phyloP scores from a whole-genome alignment of 2,113 vertebrate genomes.

The Ibidorhyncha struthersii region DNA sequence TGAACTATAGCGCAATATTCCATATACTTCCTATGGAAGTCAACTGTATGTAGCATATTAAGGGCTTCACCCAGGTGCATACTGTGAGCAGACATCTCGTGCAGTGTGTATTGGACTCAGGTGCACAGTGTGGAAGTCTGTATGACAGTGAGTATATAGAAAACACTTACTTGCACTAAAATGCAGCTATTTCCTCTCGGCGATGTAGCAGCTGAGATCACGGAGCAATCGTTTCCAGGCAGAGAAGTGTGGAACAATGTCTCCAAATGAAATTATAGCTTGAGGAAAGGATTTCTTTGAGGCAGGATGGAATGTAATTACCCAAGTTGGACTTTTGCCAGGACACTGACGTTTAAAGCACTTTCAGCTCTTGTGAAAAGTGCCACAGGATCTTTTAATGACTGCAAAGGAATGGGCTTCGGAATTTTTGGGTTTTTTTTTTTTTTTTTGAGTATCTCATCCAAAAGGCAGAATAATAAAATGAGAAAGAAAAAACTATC shows the following conservation, averaged over 20 bases:
- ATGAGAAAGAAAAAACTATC: constrained; percentile 33
- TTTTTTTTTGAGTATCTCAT: neutral
- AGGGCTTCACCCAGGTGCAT: neutral
- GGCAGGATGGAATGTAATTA: constrained; percentile 32
- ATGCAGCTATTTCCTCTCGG: neutral
- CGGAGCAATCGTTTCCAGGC: constrained; percentile 29
- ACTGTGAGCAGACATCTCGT: neutral
- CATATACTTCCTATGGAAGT: neutral
- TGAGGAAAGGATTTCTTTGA: constrained; percentile 51
- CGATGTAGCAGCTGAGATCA: constrained; percentile 38
- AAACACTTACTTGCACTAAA: constrained; percentile 3
- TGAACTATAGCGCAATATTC: neutral
- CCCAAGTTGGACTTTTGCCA: constrained; percentile 61
- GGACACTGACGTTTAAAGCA: constrained; percentile 18
- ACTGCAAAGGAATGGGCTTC: constrained; percentile 1
- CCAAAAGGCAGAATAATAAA: constrained; percentile 48
- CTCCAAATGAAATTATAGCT: constrained; percentile 57
- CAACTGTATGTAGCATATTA: neutral
- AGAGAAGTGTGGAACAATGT: constrained; percentile 20
- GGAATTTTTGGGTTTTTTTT: neutral
- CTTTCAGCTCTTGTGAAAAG: constrained; percentile 15
- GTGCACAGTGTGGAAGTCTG: neutral
- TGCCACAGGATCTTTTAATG: constrained; percentile 39
- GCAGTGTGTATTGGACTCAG: neutral
- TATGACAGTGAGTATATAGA: neutral